phyloP scores from a whole-genome alignment of 2,797 vertebrate genomes.

The Melanotaenia boesemani region DNA sequence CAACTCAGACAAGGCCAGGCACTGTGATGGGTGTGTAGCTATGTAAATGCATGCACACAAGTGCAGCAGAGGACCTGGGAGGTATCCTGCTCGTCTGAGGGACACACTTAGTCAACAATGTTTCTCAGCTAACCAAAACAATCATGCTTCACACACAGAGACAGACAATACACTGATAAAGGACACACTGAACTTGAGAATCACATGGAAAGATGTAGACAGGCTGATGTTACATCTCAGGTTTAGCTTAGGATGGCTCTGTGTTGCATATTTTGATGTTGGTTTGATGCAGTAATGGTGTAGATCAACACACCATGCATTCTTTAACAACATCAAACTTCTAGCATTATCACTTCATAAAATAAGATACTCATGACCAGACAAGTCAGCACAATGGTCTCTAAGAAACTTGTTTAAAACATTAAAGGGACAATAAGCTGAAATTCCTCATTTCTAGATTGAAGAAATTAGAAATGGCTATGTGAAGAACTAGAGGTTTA shows the following conservation, averaged over 20 bases:
- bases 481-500: too few species aligned
- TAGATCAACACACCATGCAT: conserved; percentile 23
- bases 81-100: conserved; percentile 60
- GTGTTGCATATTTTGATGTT: background rate
- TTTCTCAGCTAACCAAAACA: conserved; percentile 71
- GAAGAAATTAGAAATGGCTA: too few species aligned
- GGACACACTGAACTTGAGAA: conserved; percentile 36
- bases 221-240: conserved; percentile 11
- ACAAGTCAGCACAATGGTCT: background rate
- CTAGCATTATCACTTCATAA: background rate
- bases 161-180: conserved; percentile 74
- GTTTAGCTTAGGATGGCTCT: conserved; percentile 4
- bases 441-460: too few species aligned
- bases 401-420: background rate
- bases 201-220: conserved; percentile 25
- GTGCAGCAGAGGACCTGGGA: conserved; percentile 52
- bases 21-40: conserved; percentile 47
- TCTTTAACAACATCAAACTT: background rate
- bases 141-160: conserved; percentile 73
- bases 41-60: conserved; percentile 60
- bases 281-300: conserved; percentile 22
- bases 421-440: too few species aligned
- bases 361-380: background rate
- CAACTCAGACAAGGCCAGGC: conserved; percentile 61
- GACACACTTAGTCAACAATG: conserved; percentile 63